phyloP scores from a whole-genome alignment of 2,888 invertebrate species.

The Andricus curvator region DNA sequence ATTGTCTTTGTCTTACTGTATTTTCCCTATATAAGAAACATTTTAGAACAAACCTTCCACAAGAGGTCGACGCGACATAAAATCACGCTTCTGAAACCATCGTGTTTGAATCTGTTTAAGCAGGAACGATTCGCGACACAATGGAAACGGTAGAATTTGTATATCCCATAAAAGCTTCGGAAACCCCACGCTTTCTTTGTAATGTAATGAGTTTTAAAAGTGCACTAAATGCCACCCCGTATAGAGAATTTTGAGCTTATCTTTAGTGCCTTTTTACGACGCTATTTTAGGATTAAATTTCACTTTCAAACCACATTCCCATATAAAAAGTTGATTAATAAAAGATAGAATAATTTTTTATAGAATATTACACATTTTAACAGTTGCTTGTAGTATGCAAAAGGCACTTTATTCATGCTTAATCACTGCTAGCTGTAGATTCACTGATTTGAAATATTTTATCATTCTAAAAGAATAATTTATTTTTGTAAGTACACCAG shows the following conservation, averaged over 20 bases:
- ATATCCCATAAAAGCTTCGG: background rate
- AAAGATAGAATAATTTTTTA: background rate
- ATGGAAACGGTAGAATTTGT: slow-evolving; percentile 26
- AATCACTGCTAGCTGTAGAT: background rate
- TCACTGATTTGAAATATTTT: background rate
- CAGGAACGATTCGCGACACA: slow-evolving; percentile 11
- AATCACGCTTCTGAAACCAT: slow-evolving; percentile 28
- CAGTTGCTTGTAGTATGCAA: background rate
- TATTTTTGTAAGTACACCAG: no score
- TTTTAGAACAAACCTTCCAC: slow-evolving; percentile 12
- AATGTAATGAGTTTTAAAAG: background rate
- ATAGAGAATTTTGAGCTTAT: background rate
- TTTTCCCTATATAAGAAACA: background rate
- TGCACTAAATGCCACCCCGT: background rate
- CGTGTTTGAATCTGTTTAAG: slow-evolving; percentile 5
- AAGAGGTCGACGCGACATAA: slow-evolving; percentile 13
- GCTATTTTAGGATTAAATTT: background rate
- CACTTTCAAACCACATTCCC: background rate
- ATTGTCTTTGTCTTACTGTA: background rate
- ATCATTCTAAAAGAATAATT: background rate
- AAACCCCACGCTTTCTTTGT: background rate
- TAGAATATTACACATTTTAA: background rate
- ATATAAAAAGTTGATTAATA: background rate
- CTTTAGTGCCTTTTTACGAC: background rate
- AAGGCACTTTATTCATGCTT: background rate